Base-by-base conservation (phyloP, 1,140 invertebrate genomes). In the Papilio aristodemus region DNA sequence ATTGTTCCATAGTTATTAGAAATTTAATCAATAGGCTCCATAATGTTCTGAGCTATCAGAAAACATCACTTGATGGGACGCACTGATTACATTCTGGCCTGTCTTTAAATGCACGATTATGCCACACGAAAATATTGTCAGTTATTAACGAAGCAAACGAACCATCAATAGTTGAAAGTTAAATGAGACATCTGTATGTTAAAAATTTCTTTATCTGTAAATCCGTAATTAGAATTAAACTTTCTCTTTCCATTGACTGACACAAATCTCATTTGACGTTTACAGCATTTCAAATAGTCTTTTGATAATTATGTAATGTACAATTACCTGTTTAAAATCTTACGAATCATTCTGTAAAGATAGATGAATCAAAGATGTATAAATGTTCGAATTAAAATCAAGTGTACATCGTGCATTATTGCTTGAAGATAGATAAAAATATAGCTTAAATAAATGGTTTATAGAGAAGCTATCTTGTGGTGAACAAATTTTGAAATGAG, bases 391-490 rank as follows among this genome's bases (percentile, higher is more conserved):
- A 14, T 10, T 69, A 46, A 43, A 38, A 32, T 6, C 27, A 32
- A 64, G 32, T 70, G 60, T 63, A 11, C 32, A 63, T n/a, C n/a
- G n/a, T n/a, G n/a, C n/a, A n/a, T n/a, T n/a, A n/a, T 2, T 32
- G 27, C 27, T 63, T 57, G 36, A 70, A 57, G 41, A 66, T 36
- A 39, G 66, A 58, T 43, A 70, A 22, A 57, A 66, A n/a, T n/a
- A n/a, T n/a, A n/a, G n/a, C n/a, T n/a, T n/a, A n/a, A n/a, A n/a
- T n/a, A n/a, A n/a, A n/a, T n/a, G n/a, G n/a, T n/a, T n/a, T n/a
- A n/a, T n/a, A n/a, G n/a, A n/a, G n/a, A 32, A 32, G 27, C 27
- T 6, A 3, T 32, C 27, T 32, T 3, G 2, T 32, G 27, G 27
- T 32, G 27, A 32, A 32, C 2, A 3, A 32, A 32, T 32, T 32